A percentile compares a stretch with the other conserved stretches of the same genome.
phyloP scores from a whole-genome alignment of 2,888 invertebrate genomes.

The Antheraea yamamai region DNA sequence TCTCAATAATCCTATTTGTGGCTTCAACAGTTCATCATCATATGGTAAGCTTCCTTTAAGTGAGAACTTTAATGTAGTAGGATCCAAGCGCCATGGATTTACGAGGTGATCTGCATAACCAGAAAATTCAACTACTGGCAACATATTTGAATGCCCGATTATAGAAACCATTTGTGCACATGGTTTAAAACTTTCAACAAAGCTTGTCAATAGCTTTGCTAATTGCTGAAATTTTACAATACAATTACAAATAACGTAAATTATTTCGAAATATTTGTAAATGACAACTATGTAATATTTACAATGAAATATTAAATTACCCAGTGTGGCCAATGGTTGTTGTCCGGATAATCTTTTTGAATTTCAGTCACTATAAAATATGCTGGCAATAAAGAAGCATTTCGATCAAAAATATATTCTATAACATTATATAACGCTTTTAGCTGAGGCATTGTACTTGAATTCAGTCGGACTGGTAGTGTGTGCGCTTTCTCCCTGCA shows the following conservation, averaged over 20 bases:
- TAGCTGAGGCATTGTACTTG: conserved; percentile 90
- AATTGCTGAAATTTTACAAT: conserved; percentile 85
- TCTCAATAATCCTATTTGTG: conserved; percentile 92
- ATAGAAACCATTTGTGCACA: conserved; percentile 98
- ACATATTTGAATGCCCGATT: conserved; percentile 93
- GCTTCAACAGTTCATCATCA: conserved; percentile 91
- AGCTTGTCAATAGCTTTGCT: conserved; percentile 91
- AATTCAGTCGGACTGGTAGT: conserved; percentile 89
- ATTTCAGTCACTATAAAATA: conserved; percentile 98
- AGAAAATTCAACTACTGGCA: conserved; percentile 96
- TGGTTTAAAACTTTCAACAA: conserved; percentile 95
- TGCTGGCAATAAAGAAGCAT: conserved; percentile 94
- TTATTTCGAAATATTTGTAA: background rate
- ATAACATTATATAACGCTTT: conserved; percentile 91
- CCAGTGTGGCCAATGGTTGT: conserved; percentile 95
- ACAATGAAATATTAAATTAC: conserved; percentile 70
- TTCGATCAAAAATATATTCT: conserved; percentile 94
- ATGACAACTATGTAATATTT: background rate
- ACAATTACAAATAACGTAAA: background rate
- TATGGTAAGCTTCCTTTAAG: conserved; percentile 91
- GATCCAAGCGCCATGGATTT: conserved; percentile 96
- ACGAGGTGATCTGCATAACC: conserved; percentile 94
- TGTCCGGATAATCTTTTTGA: conserved; percentile 92
- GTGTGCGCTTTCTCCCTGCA: conserved; percentile 94
- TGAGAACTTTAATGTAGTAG: conserved; percentile 86